These are phyloP conservation scores for Ennomos erosarius DNA, from an alignment of 2,888 invertebrate genomes.

Conservation along the genomic window DNA sequence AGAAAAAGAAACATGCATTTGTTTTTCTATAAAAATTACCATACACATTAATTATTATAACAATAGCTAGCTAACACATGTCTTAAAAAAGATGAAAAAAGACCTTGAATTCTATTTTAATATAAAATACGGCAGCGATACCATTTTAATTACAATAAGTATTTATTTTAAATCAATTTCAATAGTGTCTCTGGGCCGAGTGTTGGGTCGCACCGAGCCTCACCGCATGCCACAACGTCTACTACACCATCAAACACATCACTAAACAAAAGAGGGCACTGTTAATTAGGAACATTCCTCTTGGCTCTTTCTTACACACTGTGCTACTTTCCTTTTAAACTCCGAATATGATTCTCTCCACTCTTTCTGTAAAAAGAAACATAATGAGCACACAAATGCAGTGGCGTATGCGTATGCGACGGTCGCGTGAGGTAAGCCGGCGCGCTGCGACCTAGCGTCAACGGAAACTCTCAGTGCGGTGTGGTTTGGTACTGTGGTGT, in stretches of 20 bases:
- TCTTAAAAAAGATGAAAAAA: conserved; percentile 84
- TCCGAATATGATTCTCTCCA: conserved; percentile 98
- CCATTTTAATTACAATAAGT: conserved; percentile 82
- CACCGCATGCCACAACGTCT: conserved; percentile 55
- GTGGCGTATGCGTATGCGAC: conserved; percentile 55
- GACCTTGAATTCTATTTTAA: conserved; percentile 79
- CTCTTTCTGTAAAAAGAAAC: conserved; percentile 94
- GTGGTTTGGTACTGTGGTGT: conserved; percentile 58
- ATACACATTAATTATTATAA: conserved; percentile 81
- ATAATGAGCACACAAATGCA: conserved; percentile 82
- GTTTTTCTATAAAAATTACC: conserved; percentile 80
- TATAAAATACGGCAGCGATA: conserved; percentile 83
- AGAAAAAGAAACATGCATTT: conserved; percentile 74
- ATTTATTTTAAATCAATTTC: conserved; percentile 83
- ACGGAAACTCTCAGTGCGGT: conserved; percentile 50
- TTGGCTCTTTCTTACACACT: conserved; percentile 99
- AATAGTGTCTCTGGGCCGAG: conserved; percentile 82
- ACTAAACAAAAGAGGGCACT: conserved; percentile 84
- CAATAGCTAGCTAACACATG: conserved; percentile 81
- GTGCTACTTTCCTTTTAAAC: conserved; percentile 98
- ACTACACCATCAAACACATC: conserved; percentile 78
- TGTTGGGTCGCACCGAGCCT: conserved; percentile 30
- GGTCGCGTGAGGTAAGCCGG: conserved; percentile 53
- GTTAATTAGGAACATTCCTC: conserved; percentile 96
- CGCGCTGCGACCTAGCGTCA: conserved; percentile 58